Percentiles rank a stretch among this genome's conserved stretches.
Conservation (phyloP, 1,140 invertebrate genomes). For the Rhizoglyphus robini region DNA sequence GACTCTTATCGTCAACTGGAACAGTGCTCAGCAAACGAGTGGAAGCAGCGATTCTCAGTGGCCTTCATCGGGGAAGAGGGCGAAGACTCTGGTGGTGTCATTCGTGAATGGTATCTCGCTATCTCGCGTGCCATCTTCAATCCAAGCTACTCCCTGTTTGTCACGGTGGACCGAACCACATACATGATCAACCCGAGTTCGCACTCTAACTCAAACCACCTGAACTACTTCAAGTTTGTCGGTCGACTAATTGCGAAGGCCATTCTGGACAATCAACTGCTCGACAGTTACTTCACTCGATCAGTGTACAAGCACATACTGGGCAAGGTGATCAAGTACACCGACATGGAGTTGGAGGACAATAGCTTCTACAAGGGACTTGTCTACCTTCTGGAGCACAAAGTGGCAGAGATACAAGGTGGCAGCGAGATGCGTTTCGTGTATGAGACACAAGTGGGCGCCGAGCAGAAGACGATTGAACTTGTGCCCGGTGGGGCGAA, state of each 20-base stretch:
- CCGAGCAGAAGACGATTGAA: constrained; percentile 72
- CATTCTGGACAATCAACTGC: constrained; percentile 83
- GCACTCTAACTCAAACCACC: constrained; percentile 82
- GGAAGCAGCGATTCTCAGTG: constrained; percentile 88
- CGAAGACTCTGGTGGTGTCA: constrained; percentile 78
- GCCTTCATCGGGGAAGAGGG: constrained; percentile 61
- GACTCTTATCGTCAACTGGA: constrained; percentile 81
- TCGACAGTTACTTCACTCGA: constrained; percentile 87
- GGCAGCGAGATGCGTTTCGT: constrained; percentile 80
- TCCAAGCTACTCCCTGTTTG: constrained; percentile 88
- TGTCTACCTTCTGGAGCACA: constrained; percentile 73
- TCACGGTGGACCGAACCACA: constrained; percentile 77
- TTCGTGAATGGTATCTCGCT: constrained; percentile 86
- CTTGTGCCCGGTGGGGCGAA: constrained; percentile 72
- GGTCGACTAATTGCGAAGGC: constrained; percentile 86
- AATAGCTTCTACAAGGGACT: constrained; percentile 83
- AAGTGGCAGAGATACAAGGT: constrained; percentile 65
- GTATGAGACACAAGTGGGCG: constrained; percentile 85
- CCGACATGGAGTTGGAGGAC: constrained; percentile 89
- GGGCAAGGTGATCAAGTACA: constrained; percentile 69
- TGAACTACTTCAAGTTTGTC: constrained; percentile 89
- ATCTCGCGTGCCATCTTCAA: constrained; percentile 90
- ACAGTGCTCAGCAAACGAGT: constrained; percentile 66
- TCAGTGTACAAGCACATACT: constrained; percentile 92
- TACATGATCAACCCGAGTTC: constrained; percentile 89